Conservation (phyloP, 2,888 invertebrate genomes). For the Cephus runcator region DNA sequence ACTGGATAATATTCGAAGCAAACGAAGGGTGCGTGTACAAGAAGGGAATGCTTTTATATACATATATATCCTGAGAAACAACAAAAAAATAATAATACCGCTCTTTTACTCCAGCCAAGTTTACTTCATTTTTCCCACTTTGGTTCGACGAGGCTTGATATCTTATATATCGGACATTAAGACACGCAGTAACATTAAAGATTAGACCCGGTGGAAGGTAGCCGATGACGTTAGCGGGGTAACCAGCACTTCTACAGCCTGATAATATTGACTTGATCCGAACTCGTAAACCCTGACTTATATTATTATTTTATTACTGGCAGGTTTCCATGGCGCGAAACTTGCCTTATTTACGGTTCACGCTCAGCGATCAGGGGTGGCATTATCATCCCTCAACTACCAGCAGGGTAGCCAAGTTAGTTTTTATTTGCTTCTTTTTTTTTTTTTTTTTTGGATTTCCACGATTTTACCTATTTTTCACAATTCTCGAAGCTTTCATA, state of each 20-base stretch:
- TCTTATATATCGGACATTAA: background rate
- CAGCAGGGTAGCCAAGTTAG: background rate
- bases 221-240: background rate
- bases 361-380: background rate
- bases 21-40: conserved; percentile 81
- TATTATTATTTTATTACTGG: conserved; percentile 25
- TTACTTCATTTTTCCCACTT: background rate
- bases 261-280: conserved; percentile 31
- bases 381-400: background rate
- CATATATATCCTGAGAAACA: background rate
- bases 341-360: background rate
- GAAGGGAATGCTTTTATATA: background rate
- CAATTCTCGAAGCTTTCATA: background rate
- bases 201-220: background rate
- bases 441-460: background rate
- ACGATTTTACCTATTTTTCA: background rate
- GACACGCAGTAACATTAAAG: background rate
- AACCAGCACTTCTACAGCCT: conserved; percentile 1
- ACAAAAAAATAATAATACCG: background rate
- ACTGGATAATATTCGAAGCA: conserved; percentile 91
- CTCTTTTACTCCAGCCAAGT: background rate
- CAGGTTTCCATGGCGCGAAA: conserved; percentile 6
- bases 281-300: conserved; percentile 33
- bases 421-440: background rate
- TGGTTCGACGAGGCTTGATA: background rate